These are phyloP conservation scores for Bibio marci DNA, from an alignment of 2,888 invertebrate species.

Conservation along the genomic window DNA sequence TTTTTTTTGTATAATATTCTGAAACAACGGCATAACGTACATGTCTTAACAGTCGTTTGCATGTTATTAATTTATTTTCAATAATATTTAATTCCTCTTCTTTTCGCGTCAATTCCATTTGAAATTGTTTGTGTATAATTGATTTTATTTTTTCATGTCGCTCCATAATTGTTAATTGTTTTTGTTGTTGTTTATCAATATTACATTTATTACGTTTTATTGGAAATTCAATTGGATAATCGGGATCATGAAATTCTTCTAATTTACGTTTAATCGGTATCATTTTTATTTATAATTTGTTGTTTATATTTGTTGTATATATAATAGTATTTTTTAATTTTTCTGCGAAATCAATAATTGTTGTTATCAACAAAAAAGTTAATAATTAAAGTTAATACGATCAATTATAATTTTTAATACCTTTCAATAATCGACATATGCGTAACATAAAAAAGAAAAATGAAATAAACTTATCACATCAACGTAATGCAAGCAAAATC, in stretches of 20 bases:
- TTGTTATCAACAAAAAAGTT: no score
- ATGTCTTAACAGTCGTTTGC: constrained; percentile 38
- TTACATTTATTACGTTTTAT: neutral
- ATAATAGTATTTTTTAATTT: no score
- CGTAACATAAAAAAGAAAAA: no score
- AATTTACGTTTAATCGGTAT: constrained; percentile 22
- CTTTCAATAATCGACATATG: no score
- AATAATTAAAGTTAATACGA: no score
- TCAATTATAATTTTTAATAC: no score
- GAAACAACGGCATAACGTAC: constrained; percentile 39
- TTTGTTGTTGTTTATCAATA: neutral
- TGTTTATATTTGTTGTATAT: no score
- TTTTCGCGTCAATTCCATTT: constrained; percentile 46
- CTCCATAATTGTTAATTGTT: constrained; percentile 19
- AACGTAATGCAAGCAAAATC: no score
- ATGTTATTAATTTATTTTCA: constrained; percentile 42
- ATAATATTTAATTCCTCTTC: constrained; percentile 54
- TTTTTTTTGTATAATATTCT: constrained; percentile 40
- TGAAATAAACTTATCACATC: no score
- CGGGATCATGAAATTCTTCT: constrained; percentile 41
- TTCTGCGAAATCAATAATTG: no score
- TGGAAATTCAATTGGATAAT: constrained; percentile 29
- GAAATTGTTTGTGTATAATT: constrained; percentile 55
- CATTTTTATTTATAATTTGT: neutral
- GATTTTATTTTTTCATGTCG: constrained; percentile 35